Percentiles rank a stretch among this genome's conserved stretches.
Evolutionary conservation across 2,113 vertebrate genomes (phyloP).

Genomic region (Equus przewalskii): DNA sequence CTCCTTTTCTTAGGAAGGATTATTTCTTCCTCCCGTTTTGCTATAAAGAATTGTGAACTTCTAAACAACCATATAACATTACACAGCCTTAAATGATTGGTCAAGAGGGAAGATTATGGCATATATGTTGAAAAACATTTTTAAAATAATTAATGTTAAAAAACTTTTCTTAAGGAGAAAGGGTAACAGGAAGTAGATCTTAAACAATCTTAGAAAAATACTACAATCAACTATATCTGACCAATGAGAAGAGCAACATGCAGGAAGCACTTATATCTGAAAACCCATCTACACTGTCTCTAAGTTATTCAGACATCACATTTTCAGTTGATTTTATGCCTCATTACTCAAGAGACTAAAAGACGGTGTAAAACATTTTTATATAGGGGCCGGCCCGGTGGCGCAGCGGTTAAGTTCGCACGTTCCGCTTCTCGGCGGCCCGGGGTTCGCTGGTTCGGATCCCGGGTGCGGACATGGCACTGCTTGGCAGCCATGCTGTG

Average conservation of each 20-base stretch:
- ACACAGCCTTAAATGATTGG: slow-evolving; percentile 26
- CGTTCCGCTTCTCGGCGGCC: too few relatives aligned
- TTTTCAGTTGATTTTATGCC: slow-evolving; percentile 48
- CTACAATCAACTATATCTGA: slow-evolving; percentile 18
- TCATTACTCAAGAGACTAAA: slow-evolving; percentile 36
- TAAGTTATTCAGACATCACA: background rate
- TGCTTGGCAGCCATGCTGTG: too few relatives aligned
- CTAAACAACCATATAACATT: slow-evolving; percentile 16
- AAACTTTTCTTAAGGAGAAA: slow-evolving; percentile 39
- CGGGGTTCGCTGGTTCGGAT: too few relatives aligned
- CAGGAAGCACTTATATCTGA: slow-evolving; percentile 25
- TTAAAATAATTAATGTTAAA: slow-evolving; percentile 35
- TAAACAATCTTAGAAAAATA: slow-evolving; percentile 49
- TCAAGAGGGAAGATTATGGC: slow-evolving; percentile 14
- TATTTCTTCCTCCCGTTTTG: slow-evolving; percentile 38
- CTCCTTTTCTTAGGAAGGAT: slow-evolving; percentile 47
- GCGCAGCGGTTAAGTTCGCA: too few relatives aligned
- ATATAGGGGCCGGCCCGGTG: background rate
- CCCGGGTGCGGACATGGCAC: too few relatives aligned
- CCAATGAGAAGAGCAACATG: background rate
- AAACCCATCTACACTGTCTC: background rate
- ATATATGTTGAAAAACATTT: slow-evolving; percentile 3
- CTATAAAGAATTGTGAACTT: slow-evolving; percentile 24
- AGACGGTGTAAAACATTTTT: slow-evolving; percentile 24
- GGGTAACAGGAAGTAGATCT: slow-evolving; percentile 17